Evolutionary conservation across 2,113 vertebrate genomes (phyloP).

Genomic region (Steatornis caripensis): DNA sequence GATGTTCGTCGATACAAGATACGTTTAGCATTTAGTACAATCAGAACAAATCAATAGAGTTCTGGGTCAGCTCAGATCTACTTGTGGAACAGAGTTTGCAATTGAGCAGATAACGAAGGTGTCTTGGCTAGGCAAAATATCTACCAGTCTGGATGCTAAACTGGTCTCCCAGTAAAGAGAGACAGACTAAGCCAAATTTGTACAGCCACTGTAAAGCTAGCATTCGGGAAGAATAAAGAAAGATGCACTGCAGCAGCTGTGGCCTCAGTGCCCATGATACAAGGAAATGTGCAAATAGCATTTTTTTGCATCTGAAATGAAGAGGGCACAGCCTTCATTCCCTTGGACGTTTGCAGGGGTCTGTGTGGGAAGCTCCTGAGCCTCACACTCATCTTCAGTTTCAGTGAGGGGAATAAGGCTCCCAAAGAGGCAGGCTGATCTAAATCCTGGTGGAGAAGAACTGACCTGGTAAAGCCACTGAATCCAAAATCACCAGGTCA

Average conservation of each 20-base stretch:
- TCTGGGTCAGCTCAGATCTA: neutral
- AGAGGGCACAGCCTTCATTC: neutral
- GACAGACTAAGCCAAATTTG: neutral
- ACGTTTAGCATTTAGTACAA: neutral
- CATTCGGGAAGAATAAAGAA: rapidly evolving
- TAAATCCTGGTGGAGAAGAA: neutral
- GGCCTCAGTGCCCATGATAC: neutral
- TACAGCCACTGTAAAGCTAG: neutral
- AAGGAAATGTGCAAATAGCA: neutral
- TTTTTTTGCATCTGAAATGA: neutral
- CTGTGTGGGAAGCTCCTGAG: neutral
- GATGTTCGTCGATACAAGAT: neutral
- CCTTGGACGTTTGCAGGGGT: neutral
- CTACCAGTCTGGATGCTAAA: neutral
- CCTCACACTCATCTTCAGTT: neutral
- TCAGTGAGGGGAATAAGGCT: neutral
- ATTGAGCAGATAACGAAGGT: neutral
- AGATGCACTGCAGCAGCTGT: neutral
- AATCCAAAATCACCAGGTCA: neutral
- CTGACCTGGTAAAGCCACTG: neutral
- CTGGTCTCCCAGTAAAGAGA: neutral
- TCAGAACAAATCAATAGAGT: neutral
- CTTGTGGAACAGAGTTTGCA: neutral
- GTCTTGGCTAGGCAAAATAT: neutral
- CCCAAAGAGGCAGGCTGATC: neutral